A percentile compares a stretch with the other conserved stretches of the same genome.
phyloP scores from a whole-genome alignment of 2,113 vertebrate genomes.

The Gambusia holbrooki region DNA sequence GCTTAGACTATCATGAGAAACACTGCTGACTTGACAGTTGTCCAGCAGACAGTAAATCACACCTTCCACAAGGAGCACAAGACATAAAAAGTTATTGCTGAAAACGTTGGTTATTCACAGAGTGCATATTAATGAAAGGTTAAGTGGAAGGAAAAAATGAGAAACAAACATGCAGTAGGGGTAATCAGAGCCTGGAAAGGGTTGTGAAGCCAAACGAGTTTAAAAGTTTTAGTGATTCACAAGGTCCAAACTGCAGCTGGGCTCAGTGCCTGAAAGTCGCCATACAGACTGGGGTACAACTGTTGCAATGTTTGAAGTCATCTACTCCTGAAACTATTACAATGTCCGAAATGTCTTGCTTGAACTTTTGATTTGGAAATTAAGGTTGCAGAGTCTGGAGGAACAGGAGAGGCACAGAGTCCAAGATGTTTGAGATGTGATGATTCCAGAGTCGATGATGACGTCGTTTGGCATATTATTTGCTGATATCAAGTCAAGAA shows the following conservation, averaged over 20 bases:
- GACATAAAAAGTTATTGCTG: not conserved
- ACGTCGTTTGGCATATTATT: too few species aligned
- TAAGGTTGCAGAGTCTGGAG: not conserved
- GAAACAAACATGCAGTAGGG: not conserved
- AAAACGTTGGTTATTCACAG: not conserved
- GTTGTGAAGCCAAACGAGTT: not conserved
- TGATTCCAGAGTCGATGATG: too few species aligned
- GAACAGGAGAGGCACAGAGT: not conserved
- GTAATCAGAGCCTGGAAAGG: not conserved
- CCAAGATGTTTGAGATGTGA: not conserved
- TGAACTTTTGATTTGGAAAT: not conserved
- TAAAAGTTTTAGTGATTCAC: not conserved
- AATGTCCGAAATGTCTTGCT: not conserved
- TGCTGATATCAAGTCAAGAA: too few species aligned
- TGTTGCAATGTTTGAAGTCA: not conserved
- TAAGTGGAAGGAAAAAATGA: not conserved
- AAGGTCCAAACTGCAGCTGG: not conserved
- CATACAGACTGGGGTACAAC: not conserved
- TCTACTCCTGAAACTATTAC: not conserved
- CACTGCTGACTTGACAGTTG: not conserved
- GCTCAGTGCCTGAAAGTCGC: not conserved
- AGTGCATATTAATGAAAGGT: not conserved
- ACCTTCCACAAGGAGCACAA: not conserved
- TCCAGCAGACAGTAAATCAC: not conserved
- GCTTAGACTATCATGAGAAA: too few species aligned